Percentiles rank a stretch among this genome's conserved stretches.
Evolutionary conservation across 2,797 vertebrate genomes (phyloP).

Genomic region (Intellagama lesueurii): DNA sequence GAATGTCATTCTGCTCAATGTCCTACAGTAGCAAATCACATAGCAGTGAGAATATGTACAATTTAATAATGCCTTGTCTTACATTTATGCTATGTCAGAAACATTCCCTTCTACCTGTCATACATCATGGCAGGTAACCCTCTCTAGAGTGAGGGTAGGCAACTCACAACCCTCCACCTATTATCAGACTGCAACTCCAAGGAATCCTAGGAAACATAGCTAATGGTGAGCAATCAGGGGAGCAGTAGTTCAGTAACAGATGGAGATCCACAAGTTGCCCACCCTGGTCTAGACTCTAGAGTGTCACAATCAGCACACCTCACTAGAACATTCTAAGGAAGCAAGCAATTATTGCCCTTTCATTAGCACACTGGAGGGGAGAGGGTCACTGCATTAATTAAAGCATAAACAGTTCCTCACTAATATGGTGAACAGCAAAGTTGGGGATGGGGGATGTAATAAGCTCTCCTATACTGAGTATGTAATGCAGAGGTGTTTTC

Average conservation of each 20-base stretch:
- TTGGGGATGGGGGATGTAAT: not conserved
- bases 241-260: too few relatives aligned
- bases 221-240: too few relatives aligned
- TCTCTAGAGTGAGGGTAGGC: too few relatives aligned
- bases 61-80: not conserved
- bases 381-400: not conserved
- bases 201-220: too few relatives aligned
- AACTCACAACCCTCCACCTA: too few relatives aligned
- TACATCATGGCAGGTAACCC: too few relatives aligned
- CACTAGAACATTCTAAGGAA: not conserved
- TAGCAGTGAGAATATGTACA: not conserved
- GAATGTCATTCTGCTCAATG: not conserved
- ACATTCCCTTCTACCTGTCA: too few relatives aligned
- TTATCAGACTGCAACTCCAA: too few relatives aligned
- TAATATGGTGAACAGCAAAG: not conserved
- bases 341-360: not conserved
- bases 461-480: not conserved
- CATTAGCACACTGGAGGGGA: not conserved
- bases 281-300: too few relatives aligned
- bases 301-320: not conserved
- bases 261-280: too few relatives aligned
- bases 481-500: not conserved
- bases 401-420: not conserved
- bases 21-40: not conserved
- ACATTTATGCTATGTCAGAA: too few relatives aligned